Percentiles rank a stretch among this genome's conserved stretches.
These are phyloP conservation scores for Meandrusa payeni DNA, from an alignment of 2,888 invertebrate species.

Conservation along the genomic window DNA sequence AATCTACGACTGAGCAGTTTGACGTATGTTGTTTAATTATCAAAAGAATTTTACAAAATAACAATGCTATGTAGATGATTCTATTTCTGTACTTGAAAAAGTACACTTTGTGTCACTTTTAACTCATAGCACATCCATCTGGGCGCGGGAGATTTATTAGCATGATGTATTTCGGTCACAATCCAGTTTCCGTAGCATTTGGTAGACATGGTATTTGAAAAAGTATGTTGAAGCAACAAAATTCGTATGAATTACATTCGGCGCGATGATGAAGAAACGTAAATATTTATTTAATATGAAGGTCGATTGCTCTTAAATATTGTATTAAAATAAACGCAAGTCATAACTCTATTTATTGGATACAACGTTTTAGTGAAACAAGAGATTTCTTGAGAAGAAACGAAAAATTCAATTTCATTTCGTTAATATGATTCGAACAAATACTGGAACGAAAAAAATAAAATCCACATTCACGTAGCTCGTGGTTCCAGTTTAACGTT, in stretches of 20 bases:
- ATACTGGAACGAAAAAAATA: no score
- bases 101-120: slow-evolving; percentile 4
- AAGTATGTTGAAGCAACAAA: slow-evolving; percentile 3
- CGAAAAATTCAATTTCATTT: no score
- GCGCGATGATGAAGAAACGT: slow-evolving; percentile 4
- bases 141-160: slow-evolving; percentile 10
- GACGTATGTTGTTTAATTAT: no score
- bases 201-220: slow-evolving; percentile 1
- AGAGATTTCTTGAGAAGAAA: neutral
- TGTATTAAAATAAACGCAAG: slow-evolving; percentile 8
- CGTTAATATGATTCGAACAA: no score
- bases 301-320: slow-evolving; percentile 16
- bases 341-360: slow-evolving; percentile 9
- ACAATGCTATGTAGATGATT: no score
- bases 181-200: slow-evolving; percentile 8
- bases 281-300: slow-evolving; percentile 20
- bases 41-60: no score
- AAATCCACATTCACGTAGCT: no score
- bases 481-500: no score
- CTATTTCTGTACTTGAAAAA: slow-evolving; percentile 4
- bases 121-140: neutral
- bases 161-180: neutral
- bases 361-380: neutral
- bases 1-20: no score
- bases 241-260: slow-evolving; percentile 3